Conservation (phyloP, 2,888 invertebrate genomes). For the Sinohyriopsis cumingii region DNA sequence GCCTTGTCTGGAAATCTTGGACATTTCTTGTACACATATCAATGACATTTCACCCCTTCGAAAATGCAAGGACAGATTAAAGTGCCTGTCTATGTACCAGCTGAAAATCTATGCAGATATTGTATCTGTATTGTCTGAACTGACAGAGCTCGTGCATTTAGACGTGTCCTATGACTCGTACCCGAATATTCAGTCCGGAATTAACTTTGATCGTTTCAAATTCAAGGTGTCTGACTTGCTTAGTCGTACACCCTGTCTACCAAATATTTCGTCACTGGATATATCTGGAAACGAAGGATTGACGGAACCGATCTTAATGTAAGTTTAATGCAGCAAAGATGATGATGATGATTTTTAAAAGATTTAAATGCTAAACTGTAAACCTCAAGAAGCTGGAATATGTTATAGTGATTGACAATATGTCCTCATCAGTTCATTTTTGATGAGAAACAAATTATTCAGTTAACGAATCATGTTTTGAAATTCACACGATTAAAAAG, state of each 20-base stretch:
- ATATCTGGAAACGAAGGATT: slow-evolving; percentile 78
- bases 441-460: no score
- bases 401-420: no score
- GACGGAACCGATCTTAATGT: slow-evolving; percentile 72
- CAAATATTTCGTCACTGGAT: slow-evolving; percentile 77
- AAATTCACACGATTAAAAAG: no score
- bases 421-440: no score
- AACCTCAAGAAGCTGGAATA: no score
- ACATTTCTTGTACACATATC: slow-evolving; percentile 79
- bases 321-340: slow-evolving; percentile 61
- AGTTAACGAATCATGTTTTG: no score
- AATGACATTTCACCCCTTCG: slow-evolving; percentile 77
- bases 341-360: neutral
- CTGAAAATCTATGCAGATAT: slow-evolving; percentile 72
- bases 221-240: slow-evolving; percentile 57
- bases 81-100: slow-evolving; percentile 77
- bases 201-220: slow-evolving; percentile 72
- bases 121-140: slow-evolving; percentile 74
- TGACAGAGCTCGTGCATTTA: slow-evolving; percentile 74
- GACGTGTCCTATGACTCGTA: slow-evolving; percentile 76
- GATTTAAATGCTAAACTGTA: no score
- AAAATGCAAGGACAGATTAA: slow-evolving; percentile 76
- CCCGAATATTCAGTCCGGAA: slow-evolving; percentile 54
- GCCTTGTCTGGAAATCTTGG: slow-evolving; percentile 77
- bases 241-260: slow-evolving; percentile 67